Base-by-base conservation (phyloP, 1,140 invertebrate species). In the Epicauta chinensis region DNA sequence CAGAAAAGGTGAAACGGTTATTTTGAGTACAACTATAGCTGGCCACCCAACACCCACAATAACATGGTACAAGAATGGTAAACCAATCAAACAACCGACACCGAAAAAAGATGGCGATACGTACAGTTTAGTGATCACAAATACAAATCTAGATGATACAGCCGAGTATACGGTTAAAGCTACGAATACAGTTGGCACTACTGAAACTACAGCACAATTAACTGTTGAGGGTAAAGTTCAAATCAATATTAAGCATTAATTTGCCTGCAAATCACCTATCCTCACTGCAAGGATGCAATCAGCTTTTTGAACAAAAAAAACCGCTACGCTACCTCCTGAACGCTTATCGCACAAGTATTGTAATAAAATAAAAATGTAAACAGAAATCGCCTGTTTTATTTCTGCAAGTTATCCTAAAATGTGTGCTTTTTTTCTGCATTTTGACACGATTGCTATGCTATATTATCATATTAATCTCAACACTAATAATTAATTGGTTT, bases 81-180 rank as follows among this genome's bases (percentile, higher is more conserved):
- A 87, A 67, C 79, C 81, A 11, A 62, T 87, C 10, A 78, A 79
- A 34, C 65, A 66, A 35, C 62, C 77, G 13, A 68, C 66, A 6
- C 77, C 77, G 2, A 84, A 81, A 62, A 74, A 78, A 36, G 82
- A 86, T 45, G 82, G 81, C 38, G 81, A 89, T 62, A 75, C 80
- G 2, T 82, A 87, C 55, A 81, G 77, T 0, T 63, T 89, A 16
- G 83, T 80, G 5, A 70, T 89, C 9, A 79, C 81, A 31, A 82
- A 86, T 63, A 78, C 83, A 2, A 77, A 78, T 58, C 69, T 77
- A 56, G 71, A 78, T 13, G 86, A 92, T 71, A 76, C 77, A 43
- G 91, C 84, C 31, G 81, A 89, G 56, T 95, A 93, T 69, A 82
- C 83, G 2, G 77, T 93, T 1, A 81, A 83, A 60, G 91, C 89